A percentile compares a stretch with the other conserved stretches of the same genome.
Conservation (phyloP, 2,888 invertebrate genomes). For the Ormyrus rosae region DNA sequence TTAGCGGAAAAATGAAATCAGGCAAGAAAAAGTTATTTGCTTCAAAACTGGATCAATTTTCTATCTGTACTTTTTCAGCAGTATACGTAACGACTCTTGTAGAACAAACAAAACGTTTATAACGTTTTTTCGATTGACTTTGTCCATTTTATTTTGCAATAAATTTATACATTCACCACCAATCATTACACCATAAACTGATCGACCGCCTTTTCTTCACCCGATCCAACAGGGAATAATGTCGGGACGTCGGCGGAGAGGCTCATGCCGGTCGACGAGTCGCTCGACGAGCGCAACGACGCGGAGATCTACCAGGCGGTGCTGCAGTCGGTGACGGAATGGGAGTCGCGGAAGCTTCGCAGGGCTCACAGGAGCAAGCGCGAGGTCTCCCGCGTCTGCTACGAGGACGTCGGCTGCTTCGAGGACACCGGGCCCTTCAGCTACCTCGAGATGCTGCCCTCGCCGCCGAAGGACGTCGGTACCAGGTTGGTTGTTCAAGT, state of each 20-base stretch:
- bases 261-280: conserved; percentile 81
- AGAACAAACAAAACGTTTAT: too few relatives aligned
- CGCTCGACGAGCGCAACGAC: conserved; percentile 84
- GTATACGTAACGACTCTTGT: too few relatives aligned
- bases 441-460: conserved; percentile 92
- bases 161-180: background rate
- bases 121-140: too few relatives aligned
- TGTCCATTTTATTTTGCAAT: background rate
- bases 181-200: too few relatives aligned
- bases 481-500: conserved; percentile 80
- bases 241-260: conserved; percentile 74
- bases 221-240: conserved; percentile 40
- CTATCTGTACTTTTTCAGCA: too few relatives aligned
- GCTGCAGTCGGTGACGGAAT: conserved; percentile 84
- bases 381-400: conserved; percentile 90
- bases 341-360: conserved; percentile 80
- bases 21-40: too few relatives aligned
- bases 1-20: too few relatives aligned
- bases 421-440: conserved; percentile 93
- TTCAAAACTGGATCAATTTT: too few relatives aligned
- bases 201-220: too few relatives aligned
- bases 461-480: conserved; percentile 89
- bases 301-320: conserved; percentile 85
- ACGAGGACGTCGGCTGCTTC: conserved; percentile 93
- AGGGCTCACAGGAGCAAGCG: conserved; percentile 80